These are phyloP conservation scores for Falco biarmicus DNA, from an alignment of 2,797 vertebrate genomes.

Conservation along the genomic window DNA sequence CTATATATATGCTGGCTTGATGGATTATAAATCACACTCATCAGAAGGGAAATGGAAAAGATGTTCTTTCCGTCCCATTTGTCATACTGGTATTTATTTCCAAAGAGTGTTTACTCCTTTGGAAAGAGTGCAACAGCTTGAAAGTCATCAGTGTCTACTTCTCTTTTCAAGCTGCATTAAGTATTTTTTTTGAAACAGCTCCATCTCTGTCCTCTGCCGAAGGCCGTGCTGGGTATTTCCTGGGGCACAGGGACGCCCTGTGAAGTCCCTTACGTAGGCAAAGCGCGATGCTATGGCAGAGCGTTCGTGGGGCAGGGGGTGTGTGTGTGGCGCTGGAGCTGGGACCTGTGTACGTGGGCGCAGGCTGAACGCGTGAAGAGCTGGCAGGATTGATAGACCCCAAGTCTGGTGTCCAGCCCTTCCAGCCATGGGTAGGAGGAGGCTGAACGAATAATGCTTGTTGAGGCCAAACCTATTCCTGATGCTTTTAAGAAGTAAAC, in stretches of 20 bases:
- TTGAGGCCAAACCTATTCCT: neutral
- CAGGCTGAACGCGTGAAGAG: neutral
- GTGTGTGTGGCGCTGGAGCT: too few relatives aligned
- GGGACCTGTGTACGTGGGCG: rapidly evolving
- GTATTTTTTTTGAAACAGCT: neutral
- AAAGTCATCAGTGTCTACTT: neutral
- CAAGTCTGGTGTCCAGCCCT: neutral
- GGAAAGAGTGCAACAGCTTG: neutral
- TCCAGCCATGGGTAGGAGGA: neutral
- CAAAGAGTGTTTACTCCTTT: neutral
- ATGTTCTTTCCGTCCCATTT: neutral
- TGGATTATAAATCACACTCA: neutral
- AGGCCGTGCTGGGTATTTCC: neutral
- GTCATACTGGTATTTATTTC: neutral
- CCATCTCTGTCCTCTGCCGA: too few relatives aligned
- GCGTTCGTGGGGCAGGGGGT: neutral
- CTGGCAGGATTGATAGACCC: too few relatives aligned
- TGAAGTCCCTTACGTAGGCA: constrained; percentile 73
- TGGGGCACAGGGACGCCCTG: constrained; percentile 55
- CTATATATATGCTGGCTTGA: neutral
- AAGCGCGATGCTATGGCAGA: neutral
- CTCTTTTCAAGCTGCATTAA: neutral
- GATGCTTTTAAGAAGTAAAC: neutral
- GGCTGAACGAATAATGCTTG: neutral
- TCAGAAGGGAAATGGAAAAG: neutral